Evolutionary conservation across 1,140 invertebrate species (phyloP), one percentile per base, ranked within the genome.

Genomic region (Adoxophyes honmai): DNA sequence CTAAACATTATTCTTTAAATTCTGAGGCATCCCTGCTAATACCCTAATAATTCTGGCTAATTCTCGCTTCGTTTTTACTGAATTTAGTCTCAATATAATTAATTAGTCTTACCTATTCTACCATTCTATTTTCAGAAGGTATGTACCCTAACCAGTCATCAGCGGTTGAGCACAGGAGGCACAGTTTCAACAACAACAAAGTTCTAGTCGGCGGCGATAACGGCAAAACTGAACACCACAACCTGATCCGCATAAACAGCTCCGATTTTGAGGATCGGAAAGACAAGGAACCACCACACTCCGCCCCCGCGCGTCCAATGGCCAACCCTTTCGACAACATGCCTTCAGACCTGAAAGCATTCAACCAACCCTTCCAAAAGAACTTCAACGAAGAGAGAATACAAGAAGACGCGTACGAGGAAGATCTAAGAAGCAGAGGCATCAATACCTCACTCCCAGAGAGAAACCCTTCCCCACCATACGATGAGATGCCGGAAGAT

Each of bases 141-240:
- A 71, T 81, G 72, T 85, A 81, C 52, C 55, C 64, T 13, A 56
- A 52, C 14, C 73, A 72, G 34, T 44, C 44, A 36, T 44, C 44
- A 36, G 9, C 75, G 54, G 8, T 71, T 67, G 21, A 21, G 54
- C 5, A 75, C n/a, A 34, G 70, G 6, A 52, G 81, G 1, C 72
- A 76, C 62, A 77, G 73, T 34, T 85, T 82, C 66, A 86, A 84
- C 68, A 88, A 88, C 60, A 88, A 88, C 64, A 86, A 86, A 63
- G 86, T 88, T 0, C 35, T 88, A 9, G 86, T 88, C 1, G 86
- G 86, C 7, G 86, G 83, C 0, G 73, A 84, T 36, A 77, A 81
- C 15, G 77, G 71, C 1, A 77, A 72, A 35, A 61, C 55, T 0
- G 71, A 65, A 21, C 70, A 71, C 13, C 68, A 62, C 1, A 76